Evolutionary conservation across 1,140 invertebrate species (phyloP), one percentile per base, ranked within the genome.

Genomic region (Belonocnema kinseyi): DNA sequence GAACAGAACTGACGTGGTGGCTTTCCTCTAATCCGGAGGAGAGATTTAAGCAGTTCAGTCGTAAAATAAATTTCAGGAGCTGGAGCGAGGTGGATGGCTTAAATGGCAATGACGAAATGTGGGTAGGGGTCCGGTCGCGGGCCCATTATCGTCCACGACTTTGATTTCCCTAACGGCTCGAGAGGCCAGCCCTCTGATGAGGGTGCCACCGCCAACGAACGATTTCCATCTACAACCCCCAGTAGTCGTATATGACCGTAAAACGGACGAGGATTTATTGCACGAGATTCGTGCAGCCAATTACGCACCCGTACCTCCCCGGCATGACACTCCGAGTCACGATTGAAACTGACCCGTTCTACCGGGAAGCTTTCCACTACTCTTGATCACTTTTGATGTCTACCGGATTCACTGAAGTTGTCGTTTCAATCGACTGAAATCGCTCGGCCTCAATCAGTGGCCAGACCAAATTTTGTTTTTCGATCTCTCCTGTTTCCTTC

Each of bases 161-260:
- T 83, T 83, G 81, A 83, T 83, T 83, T 83, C 79, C 81, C 81
- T 80, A 83, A 83, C 81, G 81, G 81, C 80, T 76, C 75, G 74
- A 76, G 75, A 76, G 73, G 72, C 56, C 54, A 77, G 46, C 66
- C 74, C 75, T 78, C 74, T 72, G 70, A 76, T 51, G 80, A 80
- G 77, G 80, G 76, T 73, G 72, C 76, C 74, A 76, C 77, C 74
- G 73, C 80, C 77, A 76, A 76, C 75, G 66, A 79, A 72, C 80
- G 77, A 82, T 82, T 82, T 82, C 78, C 77, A 82, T 82, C 80
- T 73, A 82, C 75, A 13, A 66, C 61, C 26, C 26, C 26, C 70
- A 71, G 75, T 76, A 74, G 74, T 80, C 76, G 79, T 80, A 77
- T 76, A 82, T 77, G 77, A 13, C 61, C 61, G 61, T 79, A 77